These are phyloP conservation scores for Strongylocentrotus purpuratus DNA, from an alignment of 35 echinoderm and acorn worm species.

Conservation along the genomic window DNA sequence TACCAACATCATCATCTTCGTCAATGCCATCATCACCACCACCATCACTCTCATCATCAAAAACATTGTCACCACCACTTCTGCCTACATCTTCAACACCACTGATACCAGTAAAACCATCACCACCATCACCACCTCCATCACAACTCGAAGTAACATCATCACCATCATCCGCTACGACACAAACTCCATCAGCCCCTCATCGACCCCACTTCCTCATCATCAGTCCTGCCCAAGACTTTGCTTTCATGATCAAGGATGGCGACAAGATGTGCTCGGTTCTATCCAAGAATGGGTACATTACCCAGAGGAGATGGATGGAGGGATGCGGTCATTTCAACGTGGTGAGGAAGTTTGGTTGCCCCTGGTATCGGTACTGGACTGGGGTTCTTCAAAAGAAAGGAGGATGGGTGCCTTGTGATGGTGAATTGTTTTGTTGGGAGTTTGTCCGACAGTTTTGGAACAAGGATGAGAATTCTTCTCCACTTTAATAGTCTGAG, in stretches of 20 bases:
- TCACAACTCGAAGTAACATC: not conserved
- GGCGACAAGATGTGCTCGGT: not conserved
- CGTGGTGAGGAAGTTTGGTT: constrained; percentile 27
- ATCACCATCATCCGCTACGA: not conserved
- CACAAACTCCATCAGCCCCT: not conserved
- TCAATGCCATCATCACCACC: not conserved
- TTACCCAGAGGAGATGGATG: not conserved
- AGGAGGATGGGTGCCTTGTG: not conserved
- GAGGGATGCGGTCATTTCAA: not conserved
- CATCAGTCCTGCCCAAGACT: constrained; percentile 37
- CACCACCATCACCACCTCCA: not conserved
- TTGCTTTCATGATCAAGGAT: constrained; percentile 38
- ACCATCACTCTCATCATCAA: not conserved
- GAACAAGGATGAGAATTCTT: not conserved
- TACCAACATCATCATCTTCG: not conserved
- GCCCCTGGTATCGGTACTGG: constrained; percentile 18
- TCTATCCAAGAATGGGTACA: not conserved
- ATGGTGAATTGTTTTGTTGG: constrained; percentile 1
- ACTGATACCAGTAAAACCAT: not conserved
- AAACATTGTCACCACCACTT: not conserved
- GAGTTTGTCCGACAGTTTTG: constrained; percentile 28
- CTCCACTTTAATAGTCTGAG: not conserved
- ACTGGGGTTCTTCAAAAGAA: not conserved
- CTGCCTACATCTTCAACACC: not conserved
- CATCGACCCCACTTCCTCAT: constrained; percentile 35